Base-by-base conservation (phyloP, 2,797 vertebrate species). In the Benthosema pterotum region DNA sequence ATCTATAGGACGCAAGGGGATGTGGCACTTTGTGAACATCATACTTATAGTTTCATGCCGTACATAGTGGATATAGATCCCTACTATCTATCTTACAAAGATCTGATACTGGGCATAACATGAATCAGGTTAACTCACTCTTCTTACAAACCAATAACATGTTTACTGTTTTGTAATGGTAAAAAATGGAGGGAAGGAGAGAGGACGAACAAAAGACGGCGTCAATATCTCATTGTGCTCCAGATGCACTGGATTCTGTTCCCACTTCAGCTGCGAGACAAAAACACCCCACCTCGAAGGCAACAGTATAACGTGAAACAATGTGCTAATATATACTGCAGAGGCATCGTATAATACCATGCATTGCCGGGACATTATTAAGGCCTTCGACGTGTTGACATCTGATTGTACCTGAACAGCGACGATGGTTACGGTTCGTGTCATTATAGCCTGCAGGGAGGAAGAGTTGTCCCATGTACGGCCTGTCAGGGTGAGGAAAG, bases 1-100 rank as follows among this genome's bases (percentile, higher is more conserved):
- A 88, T 91, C 92, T 91, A 69, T 80, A 63, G 92, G 83, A 55
- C 4, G 12, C 9, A 49, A 47, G 4, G 16, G 51, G 38, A 60
- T 61, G 25, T 49, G 60, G 45, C 60, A 73, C 18, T 42, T 45
- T 59, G 47, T 22, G 43, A 18, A 1, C 8, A 15, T 38, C 7
- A 11, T 11, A 38, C 32, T 38, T 38, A n/a, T n/a, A 9, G 32
- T 38, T 38, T 7, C 32, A 38, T 9, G 32, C 32, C 11, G 22
- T 25, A 25, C 22, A 25, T 25, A 25, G 22, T 5, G n/a, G n/a
- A 25, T 25, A 5, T 5, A 25, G 22, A 25, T 25, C 3, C 5
- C 22, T 25, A 25, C 22, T 25, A 25, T 3, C 3, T 25, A 25
- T 25, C 22, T 25, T 25, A n/a, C n/a, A n/a, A n/a, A n/a, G 22